Evolutionary conservation across 2,888 invertebrate species (phyloP), one percentile per base, ranked within the genome.

Genomic region (Auanema freiburgensis): DNA sequence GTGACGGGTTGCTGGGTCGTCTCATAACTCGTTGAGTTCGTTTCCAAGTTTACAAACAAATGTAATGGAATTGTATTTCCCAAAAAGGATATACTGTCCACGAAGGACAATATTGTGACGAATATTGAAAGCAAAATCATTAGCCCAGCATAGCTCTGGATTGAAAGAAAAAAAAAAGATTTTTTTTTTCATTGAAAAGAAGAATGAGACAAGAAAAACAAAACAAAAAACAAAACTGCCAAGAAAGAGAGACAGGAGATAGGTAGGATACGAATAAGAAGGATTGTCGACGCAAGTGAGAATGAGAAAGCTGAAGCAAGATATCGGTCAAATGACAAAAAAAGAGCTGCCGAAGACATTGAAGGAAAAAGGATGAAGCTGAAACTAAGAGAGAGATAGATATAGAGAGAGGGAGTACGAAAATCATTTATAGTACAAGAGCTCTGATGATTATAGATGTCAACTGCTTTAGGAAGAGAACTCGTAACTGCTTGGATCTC

Each of bases 51-150:
- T 54, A 70, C 64, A 65, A 76, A 76, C 23, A 76, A 57, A 43
- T 72, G 67, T 51, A 76, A 53, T 14, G 76, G 76, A 43, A 76
- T 69, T 42, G 76, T 76, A 56, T 76, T 76, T 40, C 69, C 71
- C 18, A 76, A 63, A 60, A 76, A 72, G 42, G 63, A 46, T 42
- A 61, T 12, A 16, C 43, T 14, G 56, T n/a, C 12, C 56, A 44
- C 46, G 56, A 59, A 41, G 33, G 33, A 33, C 33, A 33, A 33
- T 33, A 33, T 33, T 33, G 33, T 33, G 33, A 33, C 4, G 33
- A 33, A 33, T 3, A 33, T 33, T 33, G 3, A 8, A 33, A 33
- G 33, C 4, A 33, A 33, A 33, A 3, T 33, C 33, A 33, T 33
- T 33, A 33, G 33, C 33, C 8, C 33, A 33, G 33, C 33, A 33